Percentiles rank a stretch among this genome's conserved stretches.
phyloP scores from a whole-genome alignment of 2,113 vertebrate species.

The Conger conger region DNA sequence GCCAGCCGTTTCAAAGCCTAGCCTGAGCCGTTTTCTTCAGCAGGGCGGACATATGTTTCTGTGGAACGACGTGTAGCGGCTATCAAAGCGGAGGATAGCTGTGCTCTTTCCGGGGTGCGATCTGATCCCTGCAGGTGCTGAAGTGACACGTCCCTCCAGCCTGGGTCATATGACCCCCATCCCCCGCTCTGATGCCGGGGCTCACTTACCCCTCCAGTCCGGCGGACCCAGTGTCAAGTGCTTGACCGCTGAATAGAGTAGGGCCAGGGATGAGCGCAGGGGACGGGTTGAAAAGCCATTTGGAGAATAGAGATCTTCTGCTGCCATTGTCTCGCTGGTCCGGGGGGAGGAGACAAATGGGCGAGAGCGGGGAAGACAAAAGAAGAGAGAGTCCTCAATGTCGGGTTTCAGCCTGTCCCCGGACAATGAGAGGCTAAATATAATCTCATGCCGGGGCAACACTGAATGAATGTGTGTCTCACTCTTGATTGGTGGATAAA shows the following conservation, averaged over 20 bases:
- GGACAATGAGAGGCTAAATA: neutral
- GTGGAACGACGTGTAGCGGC: too few species aligned
- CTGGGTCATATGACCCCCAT: conserved; percentile 59
- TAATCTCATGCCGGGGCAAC: neutral
- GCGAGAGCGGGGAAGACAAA: conserved; percentile 50
- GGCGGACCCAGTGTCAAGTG: conserved; percentile 66
- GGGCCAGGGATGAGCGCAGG: conserved; percentile 53
- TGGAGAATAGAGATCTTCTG: conserved; percentile 63
- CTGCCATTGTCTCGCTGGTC: conserved; percentile 62
- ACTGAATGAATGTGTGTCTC: neutral
- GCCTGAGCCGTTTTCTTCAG: too few species aligned
- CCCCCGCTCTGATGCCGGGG: conserved; percentile 48
- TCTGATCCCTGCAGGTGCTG: neutral
- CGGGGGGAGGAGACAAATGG: conserved; percentile 48
- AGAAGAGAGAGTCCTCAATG: conserved; percentile 27
- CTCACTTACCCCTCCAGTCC: conserved; percentile 69
- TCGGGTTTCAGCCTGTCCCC: conserved; percentile 23
- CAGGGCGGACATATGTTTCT: neutral
- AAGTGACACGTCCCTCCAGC: conserved; percentile 33
- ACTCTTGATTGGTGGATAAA: conserved; percentile 16
- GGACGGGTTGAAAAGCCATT: conserved; percentile 60
- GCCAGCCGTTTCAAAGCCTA: too few species aligned
- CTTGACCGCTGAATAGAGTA: conserved; percentile 61
- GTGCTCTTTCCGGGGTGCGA: neutral
- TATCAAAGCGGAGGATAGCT: neutral